Evolutionary conservation across 2,797 vertebrate genomes (phyloP), one percentile per base, ranked within the genome.

Genomic region (Oophaga sylvatica): DNA sequence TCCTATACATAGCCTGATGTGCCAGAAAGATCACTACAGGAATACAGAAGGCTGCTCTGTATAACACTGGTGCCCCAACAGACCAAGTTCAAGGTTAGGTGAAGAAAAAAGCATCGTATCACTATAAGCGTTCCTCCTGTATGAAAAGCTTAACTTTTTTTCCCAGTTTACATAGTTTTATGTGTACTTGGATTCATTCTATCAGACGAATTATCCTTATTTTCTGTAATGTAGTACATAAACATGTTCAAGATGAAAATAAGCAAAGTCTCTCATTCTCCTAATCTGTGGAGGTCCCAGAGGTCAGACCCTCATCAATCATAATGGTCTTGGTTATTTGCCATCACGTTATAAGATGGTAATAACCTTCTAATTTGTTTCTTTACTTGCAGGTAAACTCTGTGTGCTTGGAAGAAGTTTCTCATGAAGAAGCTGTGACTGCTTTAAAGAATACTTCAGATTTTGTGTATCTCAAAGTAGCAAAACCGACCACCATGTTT

Each of bases 391-490:
- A 99, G 98, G 98, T 99, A 88, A 99, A 99, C 93, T 96, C 94
- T 22, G 94, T 94, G 78, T 95, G 95, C 84, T 94, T 96, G 91
- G 98, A 99, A 94, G 98, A 99, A 92, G 98, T 99, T 89, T 96
- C 96, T 90, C 98, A 99, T 41, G 98, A 99, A 94, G 98, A 99
- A 85, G 98, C 98, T 13, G 98, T 99, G 91, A 95, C 96, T 12
- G 98, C 97, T 90, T 95, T 99, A 91, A 99, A 99, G 94, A 98
- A 98, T 67, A 99, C 98, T 13, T 95, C 97, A 29, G 98, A 99
- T 83, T 97, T 98, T 7, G 98, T 99, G 90, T 98, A 96, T 92
- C 95, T 99, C 90, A 98, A 97, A 91, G 97, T 99, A 90, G 96
- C 97, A 90, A 99, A 99, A 93, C 97, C 97, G 89, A 96, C 96